Conservation (phyloP, 2,113 vertebrate species). For the Hippotragus niger region DNA sequence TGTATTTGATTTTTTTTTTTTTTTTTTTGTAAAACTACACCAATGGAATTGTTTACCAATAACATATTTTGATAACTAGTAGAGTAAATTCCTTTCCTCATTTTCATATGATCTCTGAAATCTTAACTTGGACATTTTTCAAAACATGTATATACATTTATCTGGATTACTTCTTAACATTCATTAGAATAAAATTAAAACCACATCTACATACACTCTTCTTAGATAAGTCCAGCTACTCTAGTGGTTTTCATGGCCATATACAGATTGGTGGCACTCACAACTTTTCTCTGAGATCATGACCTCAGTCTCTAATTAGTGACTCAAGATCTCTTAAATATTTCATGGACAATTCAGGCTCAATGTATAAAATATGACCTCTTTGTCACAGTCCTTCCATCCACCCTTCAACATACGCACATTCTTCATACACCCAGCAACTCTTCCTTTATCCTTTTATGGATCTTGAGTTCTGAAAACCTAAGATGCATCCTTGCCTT, state of each 20-base stretch:
- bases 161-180: neutral
- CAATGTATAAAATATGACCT: neutral
- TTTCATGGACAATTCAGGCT: neutral
- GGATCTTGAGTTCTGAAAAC: neutral
- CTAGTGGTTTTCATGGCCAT: neutral
- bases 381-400: neutral
- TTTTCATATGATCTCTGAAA: neutral
- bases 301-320: neutral
- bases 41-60: neutral
- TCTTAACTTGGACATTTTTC: neutral
- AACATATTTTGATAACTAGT: neutral
- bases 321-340: neutral
- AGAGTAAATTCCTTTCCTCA: neutral
- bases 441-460: neutral
- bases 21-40: neutral
- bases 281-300: neutral
- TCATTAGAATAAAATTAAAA: neutral
- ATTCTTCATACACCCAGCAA: neutral
- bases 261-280: neutral
- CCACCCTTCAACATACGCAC: neutral
- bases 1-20: neutral
- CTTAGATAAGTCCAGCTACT: rapidly evolving
- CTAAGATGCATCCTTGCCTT: neutral
- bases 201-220: neutral
- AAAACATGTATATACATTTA: neutral